phyloP scores from a whole-genome alignment of 2,888 invertebrate genomes.

The Cryptosula pallasiana region DNA sequence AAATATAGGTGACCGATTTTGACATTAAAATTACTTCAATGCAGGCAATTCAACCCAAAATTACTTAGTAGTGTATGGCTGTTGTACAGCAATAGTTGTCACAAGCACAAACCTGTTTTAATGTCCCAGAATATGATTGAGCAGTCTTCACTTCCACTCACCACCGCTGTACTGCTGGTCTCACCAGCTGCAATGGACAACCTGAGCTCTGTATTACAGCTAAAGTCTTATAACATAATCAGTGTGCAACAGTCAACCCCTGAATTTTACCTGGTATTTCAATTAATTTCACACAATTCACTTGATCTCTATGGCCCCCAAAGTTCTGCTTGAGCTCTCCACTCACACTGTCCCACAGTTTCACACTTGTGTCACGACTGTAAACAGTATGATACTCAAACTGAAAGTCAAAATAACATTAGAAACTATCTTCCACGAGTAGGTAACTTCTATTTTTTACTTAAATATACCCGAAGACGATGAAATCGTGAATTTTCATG shows the following conservation, averaged over 20 bases:
- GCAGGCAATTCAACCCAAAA: no score
- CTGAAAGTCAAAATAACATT: no score
- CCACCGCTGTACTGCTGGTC: neutral
- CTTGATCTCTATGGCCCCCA: constrained; percentile 1
- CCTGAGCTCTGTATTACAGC: neutral
- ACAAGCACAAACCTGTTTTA: neutral
- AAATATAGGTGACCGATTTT: no score
- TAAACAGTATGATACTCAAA: neutral
- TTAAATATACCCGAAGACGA: no score
- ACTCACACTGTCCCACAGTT: neutral
- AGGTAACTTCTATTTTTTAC: no score
- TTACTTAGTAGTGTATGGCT: no score
- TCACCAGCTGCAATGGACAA: neutral
- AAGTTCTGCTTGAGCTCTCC: constrained; percentile 15
- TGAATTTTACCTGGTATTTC: neutral
- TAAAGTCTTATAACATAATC: no score
- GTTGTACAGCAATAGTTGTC: no score
- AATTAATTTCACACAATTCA: neutral
- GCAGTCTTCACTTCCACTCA: constrained; percentile 17
- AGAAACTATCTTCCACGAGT: no score
- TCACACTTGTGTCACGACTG: constrained; percentile 10
- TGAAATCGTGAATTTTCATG: no score
- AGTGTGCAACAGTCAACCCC: no score
- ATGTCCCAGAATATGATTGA: constrained; percentile 5
- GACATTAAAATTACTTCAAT: no score